Conservation (phyloP, 2,797 vertebrate species). For the Danio kyathit region DNA sequence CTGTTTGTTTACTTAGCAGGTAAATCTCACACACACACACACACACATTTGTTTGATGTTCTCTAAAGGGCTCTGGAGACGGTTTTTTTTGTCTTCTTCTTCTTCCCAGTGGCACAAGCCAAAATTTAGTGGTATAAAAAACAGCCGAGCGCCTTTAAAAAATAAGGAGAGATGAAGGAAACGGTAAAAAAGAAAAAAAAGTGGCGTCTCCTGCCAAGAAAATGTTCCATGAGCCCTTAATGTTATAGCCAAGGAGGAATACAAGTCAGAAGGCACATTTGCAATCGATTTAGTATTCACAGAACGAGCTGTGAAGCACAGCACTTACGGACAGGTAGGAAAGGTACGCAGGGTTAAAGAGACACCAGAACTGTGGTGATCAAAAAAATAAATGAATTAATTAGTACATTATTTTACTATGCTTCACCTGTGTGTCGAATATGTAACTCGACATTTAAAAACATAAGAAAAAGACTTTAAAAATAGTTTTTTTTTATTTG, state of each 20-base stretch:
- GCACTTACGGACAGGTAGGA: constrained; percentile 61
- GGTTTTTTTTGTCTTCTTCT: neutral
- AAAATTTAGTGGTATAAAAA: constrained; percentile 36
- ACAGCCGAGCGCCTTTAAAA: constrained; percentile 68
- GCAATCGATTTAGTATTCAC: constrained; percentile 61
- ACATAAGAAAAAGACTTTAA: no score
- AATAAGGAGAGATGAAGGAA: constrained; percentile 50
- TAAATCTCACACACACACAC: constrained; percentile 34
- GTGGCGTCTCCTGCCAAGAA: constrained; percentile 61
- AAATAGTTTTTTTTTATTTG: no score
- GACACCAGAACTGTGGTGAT: constrained; percentile 60
- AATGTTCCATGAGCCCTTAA: constrained; percentile 64
- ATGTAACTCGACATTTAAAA: no score
- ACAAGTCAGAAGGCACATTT: constrained; percentile 67
- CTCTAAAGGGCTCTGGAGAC: neutral
- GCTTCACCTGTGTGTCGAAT: neutral
- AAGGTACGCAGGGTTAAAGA: constrained; percentile 51
- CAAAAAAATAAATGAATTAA: neutral
- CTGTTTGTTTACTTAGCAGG: constrained; percentile 33
- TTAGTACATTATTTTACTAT: neutral
- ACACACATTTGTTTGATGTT: constrained; percentile 32
- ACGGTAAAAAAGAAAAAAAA: constrained; percentile 1
- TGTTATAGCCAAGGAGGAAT: constrained; percentile 67
- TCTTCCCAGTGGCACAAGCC: constrained; percentile 8
- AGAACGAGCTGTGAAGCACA: constrained; percentile 53